These are phyloP conservation scores for Rhinoderma darwinii DNA, from an alignment of 2,113 vertebrate genomes.

Conservation along the genomic window DNA sequence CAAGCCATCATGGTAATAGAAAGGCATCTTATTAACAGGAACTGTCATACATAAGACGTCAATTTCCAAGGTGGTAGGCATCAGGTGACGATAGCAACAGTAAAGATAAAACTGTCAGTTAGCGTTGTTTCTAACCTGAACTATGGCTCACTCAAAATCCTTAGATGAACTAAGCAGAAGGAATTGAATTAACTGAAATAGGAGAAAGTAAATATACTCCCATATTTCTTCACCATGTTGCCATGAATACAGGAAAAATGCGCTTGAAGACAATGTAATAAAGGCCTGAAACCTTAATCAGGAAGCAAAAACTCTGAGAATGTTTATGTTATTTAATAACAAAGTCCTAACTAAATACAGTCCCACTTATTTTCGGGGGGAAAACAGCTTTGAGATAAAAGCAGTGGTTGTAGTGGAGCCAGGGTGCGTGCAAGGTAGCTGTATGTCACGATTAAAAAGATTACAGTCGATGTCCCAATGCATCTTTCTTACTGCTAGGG, in stretches of 20 bases:
- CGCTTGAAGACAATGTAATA: neutral
- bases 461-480: no score
- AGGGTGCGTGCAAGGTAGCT: no score
- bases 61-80: neutral
- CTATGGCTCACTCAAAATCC: neutral
- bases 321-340: no score
- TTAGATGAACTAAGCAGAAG: neutral
- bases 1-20: slow-evolving; percentile 33
- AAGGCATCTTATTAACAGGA: slow-evolving; percentile 40
- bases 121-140: slow-evolving; percentile 6
- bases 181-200: neutral
- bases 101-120: slow-evolving; percentile 31
- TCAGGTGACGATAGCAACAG: slow-evolving; percentile 27
- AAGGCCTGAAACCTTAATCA: neutral
- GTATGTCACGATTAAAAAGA: no score
- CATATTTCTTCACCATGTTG: neutral
- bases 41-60: slow-evolving; percentile 34
- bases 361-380: neutral
- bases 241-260: neutral
- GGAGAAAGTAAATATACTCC: neutral
- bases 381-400: no score
- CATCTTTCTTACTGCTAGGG: no score
- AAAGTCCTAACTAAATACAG: no score
- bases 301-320: neutral
- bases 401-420: no score